Base-by-base conservation (phyloP, 2,888 invertebrate genomes). In the Prosapia bicincta region DNA sequence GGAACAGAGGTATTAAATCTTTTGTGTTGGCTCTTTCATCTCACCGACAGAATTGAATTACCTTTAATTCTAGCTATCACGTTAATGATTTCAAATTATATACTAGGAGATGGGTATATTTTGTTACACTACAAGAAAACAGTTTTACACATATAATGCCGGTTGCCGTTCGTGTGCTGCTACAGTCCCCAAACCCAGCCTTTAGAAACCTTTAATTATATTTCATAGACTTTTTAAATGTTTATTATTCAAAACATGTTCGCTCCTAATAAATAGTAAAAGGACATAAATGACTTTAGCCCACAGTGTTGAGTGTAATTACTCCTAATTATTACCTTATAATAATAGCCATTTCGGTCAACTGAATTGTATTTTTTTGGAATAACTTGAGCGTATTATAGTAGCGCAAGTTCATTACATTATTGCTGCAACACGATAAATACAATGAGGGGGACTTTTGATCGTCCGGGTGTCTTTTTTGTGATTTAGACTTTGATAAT, bases 231-330 rank as follows among this genome's bases (percentile, higher is more conserved):
- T 54, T 74, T 54, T 69, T 65, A 30, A 69, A 69, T 26, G 54
- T 43, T 43, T 69, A 69, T 74, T 74, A 74, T 74, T 69, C 69
- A 69, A 74, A 74, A 65, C 74, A 26, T 74, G 74, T 74, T 74
- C 74, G 15, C 74, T 69, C 74, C 74, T 74, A 74, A 74, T 74
- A 74, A 74, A 74, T 69, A 74, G 54, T 74, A 69, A 74, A 69
- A 23, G 74, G 38, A 38, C 13, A 7, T 38, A 38, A 38, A 13
- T 2, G 13, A 13, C 6, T 38, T 38, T 38, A 6, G 38, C 38
- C 38, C 13, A 38, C 6, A 38, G 38, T 38, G 38, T 38, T 13
- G 7, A 13, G 38, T 13, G 38, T 38, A 38, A 38, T 38, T 38
- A 38, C 2, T 2, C 10, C 2, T 9, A 15, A 15, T 7, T 7